Conservation (phyloP, 2,888 invertebrate species). For the Lepidonotus clava region DNA sequence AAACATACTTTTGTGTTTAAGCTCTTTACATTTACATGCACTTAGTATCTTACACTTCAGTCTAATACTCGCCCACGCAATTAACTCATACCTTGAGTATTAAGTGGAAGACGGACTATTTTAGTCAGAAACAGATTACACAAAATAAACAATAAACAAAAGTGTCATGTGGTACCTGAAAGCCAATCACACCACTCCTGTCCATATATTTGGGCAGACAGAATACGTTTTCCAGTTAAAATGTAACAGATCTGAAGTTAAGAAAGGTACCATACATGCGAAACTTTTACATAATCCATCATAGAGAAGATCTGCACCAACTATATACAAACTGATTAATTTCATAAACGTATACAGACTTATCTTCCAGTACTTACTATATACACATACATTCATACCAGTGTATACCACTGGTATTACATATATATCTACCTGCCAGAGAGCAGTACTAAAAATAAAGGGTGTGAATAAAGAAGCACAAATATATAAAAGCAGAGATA, state of each 20-base stretch:
- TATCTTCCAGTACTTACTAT: too few species aligned
- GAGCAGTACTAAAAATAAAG: background rate
- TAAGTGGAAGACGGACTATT: background rate
- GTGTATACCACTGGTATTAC: too few species aligned
- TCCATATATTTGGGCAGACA: background rate
- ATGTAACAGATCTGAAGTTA: slow-evolving; percentile 2
- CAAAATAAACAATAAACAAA: background rate
- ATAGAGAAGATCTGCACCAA: background rate
- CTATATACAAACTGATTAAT: background rate
- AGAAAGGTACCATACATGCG: background rate
- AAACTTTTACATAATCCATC: too few species aligned
- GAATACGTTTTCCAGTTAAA: background rate
- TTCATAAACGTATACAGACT: background rate
- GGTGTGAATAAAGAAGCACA: background rate
- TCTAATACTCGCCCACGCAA: background rate
- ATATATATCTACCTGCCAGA: too few species aligned
- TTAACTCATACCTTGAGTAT: slow-evolving; percentile 19
- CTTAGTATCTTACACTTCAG: background rate
- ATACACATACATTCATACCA: background rate
- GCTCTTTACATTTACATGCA: too few species aligned
- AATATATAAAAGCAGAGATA: too few species aligned
- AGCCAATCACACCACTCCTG: background rate
- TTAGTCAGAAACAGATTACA: background rate
- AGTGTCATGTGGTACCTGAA: background rate
- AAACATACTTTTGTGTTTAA: too few species aligned